Evolutionary conservation across 2,888 invertebrate genomes (phyloP).

Genomic region (Drosophila lutescens): DNA sequence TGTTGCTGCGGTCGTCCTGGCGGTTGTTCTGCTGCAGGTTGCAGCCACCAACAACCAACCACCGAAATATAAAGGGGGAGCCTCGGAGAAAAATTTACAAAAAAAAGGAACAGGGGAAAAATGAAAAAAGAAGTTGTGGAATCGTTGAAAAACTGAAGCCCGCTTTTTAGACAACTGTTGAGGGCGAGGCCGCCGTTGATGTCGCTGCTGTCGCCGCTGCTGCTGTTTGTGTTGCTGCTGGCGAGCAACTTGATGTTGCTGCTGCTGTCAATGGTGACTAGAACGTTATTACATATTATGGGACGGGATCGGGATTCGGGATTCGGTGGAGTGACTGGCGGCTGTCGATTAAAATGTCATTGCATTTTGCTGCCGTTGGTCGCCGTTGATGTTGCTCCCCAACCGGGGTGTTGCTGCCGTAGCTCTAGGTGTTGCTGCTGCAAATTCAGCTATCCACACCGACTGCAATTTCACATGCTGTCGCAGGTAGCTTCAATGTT

Average conservation of each 20-base stretch:
- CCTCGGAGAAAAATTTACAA: background rate
- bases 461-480: conserved; percentile 17
- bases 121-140: conserved; percentile 1
- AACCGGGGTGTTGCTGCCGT: conserved; percentile 8
- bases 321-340: conserved; percentile 27
- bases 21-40: conserved; percentile 24
- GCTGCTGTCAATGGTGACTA: conserved; percentile 47
- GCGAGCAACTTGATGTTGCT: conserved; percentile 14
- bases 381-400: conserved; percentile 22
- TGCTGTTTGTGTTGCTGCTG: conserved; percentile 10
- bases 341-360: conserved; percentile 79
- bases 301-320: conserved; percentile 18
- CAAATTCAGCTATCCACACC: conserved; percentile 6
- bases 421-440: conserved; percentile 17
- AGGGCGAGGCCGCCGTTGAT: conserved; percentile 42
- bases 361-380: conserved; percentile 71
- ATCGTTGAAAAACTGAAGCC: conserved; percentile 28
- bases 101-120: background rate
- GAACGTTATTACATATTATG: conserved; percentile 55
- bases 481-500: conserved; percentile 9
- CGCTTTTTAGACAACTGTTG: conserved; percentile 52
- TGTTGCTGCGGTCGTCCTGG: conserved; percentile 28
- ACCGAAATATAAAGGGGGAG: conserved; percentile 41
- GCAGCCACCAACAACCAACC: conserved; percentile 28
- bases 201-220: conserved; percentile 14